phyloP scores from a whole-genome alignment of 2,797 vertebrate species.

The Esox lucius region DNA sequence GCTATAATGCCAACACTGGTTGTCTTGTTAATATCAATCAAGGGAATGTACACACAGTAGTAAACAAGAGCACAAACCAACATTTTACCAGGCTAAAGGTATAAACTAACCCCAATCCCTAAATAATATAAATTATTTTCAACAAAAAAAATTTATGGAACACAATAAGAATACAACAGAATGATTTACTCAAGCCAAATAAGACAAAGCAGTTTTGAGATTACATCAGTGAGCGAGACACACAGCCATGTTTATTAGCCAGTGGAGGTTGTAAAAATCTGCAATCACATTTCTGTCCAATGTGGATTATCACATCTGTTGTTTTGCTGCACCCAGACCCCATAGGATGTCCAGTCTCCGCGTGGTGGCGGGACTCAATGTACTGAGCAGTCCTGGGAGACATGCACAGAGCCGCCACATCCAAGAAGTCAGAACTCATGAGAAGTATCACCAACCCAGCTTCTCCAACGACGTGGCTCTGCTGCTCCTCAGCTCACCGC shows the following conservation, averaged over 20 bases:
- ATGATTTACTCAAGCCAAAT: background rate
- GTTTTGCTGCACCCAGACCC: slow-evolving; percentile 15
- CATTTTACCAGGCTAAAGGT: background rate
- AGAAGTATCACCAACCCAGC: slow-evolving; percentile 6
- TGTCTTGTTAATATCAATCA: background rate
- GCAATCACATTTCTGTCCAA: background rate
- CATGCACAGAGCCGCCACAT: slow-evolving; percentile 48
- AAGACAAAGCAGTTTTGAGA: background rate
- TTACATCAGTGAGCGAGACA: background rate
- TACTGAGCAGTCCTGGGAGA: slow-evolving; percentile 25
- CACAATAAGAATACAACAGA: too few relatives aligned
- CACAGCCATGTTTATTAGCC: background rate
- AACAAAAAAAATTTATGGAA: too few relatives aligned
- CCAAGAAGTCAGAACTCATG: slow-evolving; percentile 34
- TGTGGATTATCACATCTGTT: background rate
- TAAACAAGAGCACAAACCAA: background rate
- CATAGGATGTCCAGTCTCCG: slow-evolving; percentile 28
- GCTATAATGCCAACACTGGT: background rate
- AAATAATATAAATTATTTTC: too few relatives aligned
- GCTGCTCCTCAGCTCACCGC: slow-evolving; percentile 45
- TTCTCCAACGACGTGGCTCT: slow-evolving; percentile 54
- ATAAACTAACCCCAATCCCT: background rate
- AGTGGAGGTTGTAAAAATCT: background rate
- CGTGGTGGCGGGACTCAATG: slow-evolving; percentile 48
- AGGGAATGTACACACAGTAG: background rate